Percentiles rank a stretch among this genome's conserved stretches.
phyloP scores from a whole-genome alignment of 37 sponge, comb jelly and placozoan genomes.

The Ephydatia muelleri region DNA sequence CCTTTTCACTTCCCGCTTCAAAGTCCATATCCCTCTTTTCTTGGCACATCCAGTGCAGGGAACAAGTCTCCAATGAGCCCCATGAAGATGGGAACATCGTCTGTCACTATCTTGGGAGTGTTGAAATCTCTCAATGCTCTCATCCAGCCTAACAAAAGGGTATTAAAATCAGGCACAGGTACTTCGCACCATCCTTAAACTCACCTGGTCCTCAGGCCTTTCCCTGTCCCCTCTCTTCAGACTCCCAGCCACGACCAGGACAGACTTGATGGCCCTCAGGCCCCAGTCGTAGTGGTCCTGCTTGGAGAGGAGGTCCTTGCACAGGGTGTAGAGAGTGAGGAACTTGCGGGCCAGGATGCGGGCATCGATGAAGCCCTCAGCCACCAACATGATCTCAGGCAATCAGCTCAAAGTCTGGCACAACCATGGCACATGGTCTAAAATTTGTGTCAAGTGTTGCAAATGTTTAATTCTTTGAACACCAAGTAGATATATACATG shows the following conservation, averaged over 20 bases:
- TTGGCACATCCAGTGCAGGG: constrained; percentile 95
- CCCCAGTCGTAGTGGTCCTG: constrained; percentile 99
- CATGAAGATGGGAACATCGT: constrained; percentile 97
- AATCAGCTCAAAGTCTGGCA: constrained; percentile 98
- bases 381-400: constrained; percentile 99
- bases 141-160: constrained; percentile 92
- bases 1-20: constrained; percentile 83
- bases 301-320: constrained; percentile 90
- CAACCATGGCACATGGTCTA: constrained; percentile 99
- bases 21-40: constrained; percentile 96
- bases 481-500: background rate
- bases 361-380: constrained; percentile 97
- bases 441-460: background rate
- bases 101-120: constrained; percentile 97
- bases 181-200: background rate
- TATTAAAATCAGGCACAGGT: too few species aligned
- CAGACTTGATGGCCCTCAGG: constrained; percentile 98
- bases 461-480: too few species aligned
- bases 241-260: constrained; percentile 97
- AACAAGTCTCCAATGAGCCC: constrained; percentile 99
- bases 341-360: constrained; percentile 94
- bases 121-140: constrained; percentile 98
- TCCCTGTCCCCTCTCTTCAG: constrained; percentile 95
- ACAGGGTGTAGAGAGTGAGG: constrained; percentile 97
- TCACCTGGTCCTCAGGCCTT: constrained; percentile 95